phyloP scores from a whole-genome alignment of 2,888 invertebrate genomes.

The Frankliniella intonsa region DNA sequence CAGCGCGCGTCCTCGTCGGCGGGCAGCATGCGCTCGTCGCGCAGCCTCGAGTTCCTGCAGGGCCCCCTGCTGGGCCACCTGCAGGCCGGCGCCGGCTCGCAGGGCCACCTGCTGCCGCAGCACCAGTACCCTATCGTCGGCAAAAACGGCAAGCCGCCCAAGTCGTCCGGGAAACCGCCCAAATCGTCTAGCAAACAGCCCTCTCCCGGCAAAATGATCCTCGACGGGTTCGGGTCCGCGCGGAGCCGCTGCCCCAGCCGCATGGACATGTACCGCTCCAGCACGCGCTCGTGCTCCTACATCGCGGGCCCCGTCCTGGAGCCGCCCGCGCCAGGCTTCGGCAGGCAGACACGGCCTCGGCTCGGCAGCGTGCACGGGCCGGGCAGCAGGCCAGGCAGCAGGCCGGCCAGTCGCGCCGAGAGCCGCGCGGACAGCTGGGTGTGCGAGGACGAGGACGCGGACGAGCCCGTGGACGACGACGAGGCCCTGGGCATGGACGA shows the following conservation, averaged over 20 bases:
- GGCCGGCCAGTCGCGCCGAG: neutral
- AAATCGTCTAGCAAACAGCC: conserved; percentile 38
- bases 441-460: conserved; percentile 16
- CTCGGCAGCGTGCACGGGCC: neutral
- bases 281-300: conserved; percentile 11
- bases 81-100: neutral
- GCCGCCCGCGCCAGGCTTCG: neutral
- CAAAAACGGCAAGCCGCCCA: conserved; percentile 37
- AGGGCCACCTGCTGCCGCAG: conserved; percentile 10
- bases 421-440: conserved; percentile 7
- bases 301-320: neutral
- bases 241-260: conserved; percentile 14
- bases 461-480: conserved; percentile 16
- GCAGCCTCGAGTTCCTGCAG: conserved; percentile 46
- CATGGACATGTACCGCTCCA: conserved; percentile 20
- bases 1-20: conserved; percentile 4
- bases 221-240: neutral
- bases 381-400: neutral
- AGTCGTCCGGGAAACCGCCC: conserved; percentile 48
- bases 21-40: conserved; percentile 41
- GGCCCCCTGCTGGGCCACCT: conserved; percentile 46
- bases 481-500: neutral
- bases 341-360: neutral
- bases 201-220: neutral
- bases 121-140: neutral